Conservation (phyloP, 2,888 invertebrate genomes). For the Acronicta leporina region DNA sequence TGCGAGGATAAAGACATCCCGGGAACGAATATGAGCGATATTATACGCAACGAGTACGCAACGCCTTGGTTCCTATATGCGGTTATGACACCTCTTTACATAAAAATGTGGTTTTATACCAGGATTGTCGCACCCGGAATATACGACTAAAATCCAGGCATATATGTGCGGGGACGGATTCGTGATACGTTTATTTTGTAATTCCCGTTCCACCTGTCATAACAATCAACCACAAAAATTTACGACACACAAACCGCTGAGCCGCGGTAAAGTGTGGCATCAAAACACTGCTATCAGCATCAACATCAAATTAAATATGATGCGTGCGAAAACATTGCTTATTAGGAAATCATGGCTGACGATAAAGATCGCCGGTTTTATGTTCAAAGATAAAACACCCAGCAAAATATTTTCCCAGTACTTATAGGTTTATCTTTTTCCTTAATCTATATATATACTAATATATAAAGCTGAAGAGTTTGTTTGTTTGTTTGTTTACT, state of each 20-base stretch:
- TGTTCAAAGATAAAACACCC: constrained; percentile 41
- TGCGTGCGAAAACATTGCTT: constrained; percentile 47
- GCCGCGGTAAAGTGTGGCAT: constrained; percentile 24
- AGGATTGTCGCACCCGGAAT: constrained; percentile 32
- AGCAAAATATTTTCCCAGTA: constrained; percentile 6
- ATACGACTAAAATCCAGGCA: constrained; percentile 33
- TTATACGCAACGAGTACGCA: constrained; percentile 67
- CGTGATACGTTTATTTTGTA: constrained; percentile 45
- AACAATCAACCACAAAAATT: constrained; percentile 48
- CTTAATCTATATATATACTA: too few species aligned
- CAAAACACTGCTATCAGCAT: constrained; percentile 46
- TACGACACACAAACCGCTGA: constrained; percentile 43
- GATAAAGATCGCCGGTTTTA: constrained; percentile 42
- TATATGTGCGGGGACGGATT: constrained; percentile 23
- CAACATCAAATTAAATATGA: constrained; percentile 41
- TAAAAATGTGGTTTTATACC: constrained; percentile 54
- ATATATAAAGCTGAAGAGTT: too few species aligned
- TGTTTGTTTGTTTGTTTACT: too few species aligned
- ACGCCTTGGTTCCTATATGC: constrained; percentile 64
- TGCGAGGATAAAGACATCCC: constrained; percentile 70
- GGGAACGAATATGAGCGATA: constrained; percentile 50
- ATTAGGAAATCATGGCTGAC: constrained; percentile 44
- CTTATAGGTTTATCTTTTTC: constrained; percentile 22
- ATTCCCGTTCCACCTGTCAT: constrained; percentile 47
- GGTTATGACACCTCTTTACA: constrained; percentile 56